These are phyloP conservation scores for Pegoplata infirma DNA, from an alignment of 2,888 invertebrate species.

Conservation along the genomic window DNA sequence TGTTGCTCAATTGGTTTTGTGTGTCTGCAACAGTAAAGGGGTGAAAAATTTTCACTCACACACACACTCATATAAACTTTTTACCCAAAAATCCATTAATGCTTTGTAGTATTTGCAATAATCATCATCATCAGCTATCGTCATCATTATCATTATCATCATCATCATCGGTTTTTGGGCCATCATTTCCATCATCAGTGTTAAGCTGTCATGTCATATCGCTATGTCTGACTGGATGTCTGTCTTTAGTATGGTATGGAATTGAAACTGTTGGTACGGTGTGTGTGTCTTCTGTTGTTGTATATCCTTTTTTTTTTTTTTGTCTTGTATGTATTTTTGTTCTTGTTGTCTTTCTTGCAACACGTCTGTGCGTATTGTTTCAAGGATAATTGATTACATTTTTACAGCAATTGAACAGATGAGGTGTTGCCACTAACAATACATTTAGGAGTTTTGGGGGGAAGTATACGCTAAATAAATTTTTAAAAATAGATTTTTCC, in stretches of 20 bases:
- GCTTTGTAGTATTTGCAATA: slow-evolving; percentile 15
- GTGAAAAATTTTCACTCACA: not conserved
- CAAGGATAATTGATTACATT: slow-evolving; percentile 65
- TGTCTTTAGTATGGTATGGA: not conserved
- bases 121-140: slow-evolving; percentile 1
- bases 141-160: slow-evolving; percentile 16
- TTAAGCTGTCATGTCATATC: slow-evolving; percentile 48
- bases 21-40: not conserved
- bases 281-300: not conserved
- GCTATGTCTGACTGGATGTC: slow-evolving; percentile 13
- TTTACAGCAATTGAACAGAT: slow-evolving; percentile 64
- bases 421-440: slow-evolving; percentile 59
- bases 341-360: slow-evolving; percentile 21
- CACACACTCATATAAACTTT: not conserved
- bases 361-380: slow-evolving; percentile 64
- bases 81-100: slow-evolving; percentile 36
- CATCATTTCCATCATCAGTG: slow-evolving; percentile 36
- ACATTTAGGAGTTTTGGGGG: slow-evolving; percentile 15
- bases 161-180: slow-evolving; percentile 7
- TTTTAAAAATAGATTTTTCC: not conserved
- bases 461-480: not conserved
- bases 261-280: not conserved
- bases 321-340: slow-evolving; percentile 10
- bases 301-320: not conserved
- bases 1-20: slow-evolving; percentile 30